A percentile compares a stretch with the other conserved stretches of the same genome.
Evolutionary conservation across 2,888 invertebrate species (phyloP).

Genomic region (Coecobrya sp.): DNA sequence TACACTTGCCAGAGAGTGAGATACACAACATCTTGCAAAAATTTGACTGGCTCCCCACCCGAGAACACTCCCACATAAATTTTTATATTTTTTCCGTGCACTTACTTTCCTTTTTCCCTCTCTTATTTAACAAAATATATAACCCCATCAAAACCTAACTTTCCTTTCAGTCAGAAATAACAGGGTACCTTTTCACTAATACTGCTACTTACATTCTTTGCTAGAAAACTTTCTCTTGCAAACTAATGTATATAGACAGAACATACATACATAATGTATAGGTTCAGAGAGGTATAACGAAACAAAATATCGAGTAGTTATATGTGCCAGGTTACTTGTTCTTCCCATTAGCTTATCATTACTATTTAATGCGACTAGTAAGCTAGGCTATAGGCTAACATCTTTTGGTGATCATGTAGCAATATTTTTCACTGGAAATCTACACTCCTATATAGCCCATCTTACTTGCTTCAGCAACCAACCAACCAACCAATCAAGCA

Average conservation of each 20-base stretch:
- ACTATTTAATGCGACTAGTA: constrained; percentile 64
- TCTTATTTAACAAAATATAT: constrained; percentile 33
- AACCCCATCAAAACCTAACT: constrained; percentile 43
- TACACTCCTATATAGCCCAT: not conserved
- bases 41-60: not conserved
- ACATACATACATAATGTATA: not conserved
- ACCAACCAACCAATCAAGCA: not conserved
- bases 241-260: constrained; percentile 15
- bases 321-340: constrained; percentile 15
- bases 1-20: not conserved
- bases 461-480: not conserved
- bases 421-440: not conserved
- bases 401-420: not conserved
- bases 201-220: not conserved
- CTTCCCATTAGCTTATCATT: constrained; percentile 69
- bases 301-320: not conserved
- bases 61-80: constrained; percentile 13
- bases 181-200: not conserved
- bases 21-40: not conserved
- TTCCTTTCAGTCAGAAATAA: constrained; percentile 25
- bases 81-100: not conserved
- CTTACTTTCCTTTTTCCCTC: not conserved
- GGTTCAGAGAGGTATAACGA: not conserved
- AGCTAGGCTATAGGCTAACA: not conserved
- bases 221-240: constrained; percentile 1